Base-by-base conservation (phyloP, 2,888 invertebrate species). In the Caenorhabditis panamensis region DNA sequence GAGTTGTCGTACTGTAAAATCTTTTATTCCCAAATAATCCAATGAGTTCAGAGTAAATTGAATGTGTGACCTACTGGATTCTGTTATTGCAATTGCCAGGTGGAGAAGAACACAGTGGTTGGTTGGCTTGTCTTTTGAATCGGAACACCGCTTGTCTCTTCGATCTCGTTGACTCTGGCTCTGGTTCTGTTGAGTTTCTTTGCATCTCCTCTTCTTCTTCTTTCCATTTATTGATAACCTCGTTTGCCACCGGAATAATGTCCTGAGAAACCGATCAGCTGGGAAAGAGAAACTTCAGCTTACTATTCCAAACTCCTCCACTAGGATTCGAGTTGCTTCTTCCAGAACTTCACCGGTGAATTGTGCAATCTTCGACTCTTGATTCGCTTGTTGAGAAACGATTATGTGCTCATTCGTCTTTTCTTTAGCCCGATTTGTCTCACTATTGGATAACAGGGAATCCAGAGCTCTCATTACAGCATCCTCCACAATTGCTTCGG, bases 291-390 rank as follows among this genome's bases (percentile, higher is more conserved):
- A 16, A 24, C 9, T 8, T 22, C 11, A 11, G 2, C 44, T 44
- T 9, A 56, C 80, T 59, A 67, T 53, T 44, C 72, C 77, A 47
- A 75, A 81, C 59, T 81, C 58, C 1, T 66, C 49, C 26, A 81
- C 72, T 26, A 81, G 31, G 37, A 77, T 81, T 63, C 63, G 61
- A 2, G 81, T 81, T 16, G 73, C 81, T 41, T 77, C 77, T 18
- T 81, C 72, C 8, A 77, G 59, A 9, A 81, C 68, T n/a, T 81
- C 77, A 28, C 67, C 81, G 16, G 77, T 72, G 54, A 68, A 72
- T 56, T 81, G 81, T 28, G 69, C 63, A 51, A 44, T 47, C 26
- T 72, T 81, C 1, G 81, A 72, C 26, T 71, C 72, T 26, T 53
- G 44, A 24, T 73, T 77, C 11, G 82, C 77, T 20, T 62, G 71